Evolutionary conservation across 2,113 vertebrate species (phyloP), one percentile per base, ranked within the genome.

Genomic region (Laterallus jamaicensis): DNA sequence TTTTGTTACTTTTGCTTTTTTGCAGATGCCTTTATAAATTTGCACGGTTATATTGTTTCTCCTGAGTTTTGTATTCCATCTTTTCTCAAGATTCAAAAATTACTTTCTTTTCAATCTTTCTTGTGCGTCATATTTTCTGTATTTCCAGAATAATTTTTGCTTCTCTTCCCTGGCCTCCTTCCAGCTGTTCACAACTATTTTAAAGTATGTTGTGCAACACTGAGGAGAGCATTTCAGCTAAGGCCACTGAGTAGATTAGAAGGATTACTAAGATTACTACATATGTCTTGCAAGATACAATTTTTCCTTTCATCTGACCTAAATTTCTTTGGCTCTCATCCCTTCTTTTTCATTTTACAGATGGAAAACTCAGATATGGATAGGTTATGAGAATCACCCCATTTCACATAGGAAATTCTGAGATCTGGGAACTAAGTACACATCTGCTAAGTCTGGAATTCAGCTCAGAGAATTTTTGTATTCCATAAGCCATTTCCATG

Each of bases 181-280:
- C 76, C 86, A 92, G 22, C n/a, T 86, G 63, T 44, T 88, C 88
- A 88, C n/a, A 86, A 86, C 50, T 86, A 50, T 83, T 95, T 88
- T 67, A 70, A 90, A 88, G 28, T 39, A 7, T 71, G 60, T 90
- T 92, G 59, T 70, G 68, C 52, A 95, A 92, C 68, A 75, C 50
- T 47, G 32, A 80, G 44, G 50, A 86, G 37, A 90, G 19, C 4
- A 3, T 74, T 95, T 92, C 71, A 80, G 59, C 80, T 84, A 42
- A 88, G 92, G 21, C 67, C 66, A 59, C 86, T 59, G 76, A 80
- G 60, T 50, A 88, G 95, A 92, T 95, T 80, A 90, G 40, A 82
- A 69, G 82, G 76, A 93, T 94, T 93, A 90, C 71, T 35, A 39
- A 88, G 47, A 88, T 95, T 94, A 77, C 64, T 76, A 86, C 64